phyloP scores from a whole-genome alignment of 2,888 invertebrate species.

The Tuta absoluta region DNA sequence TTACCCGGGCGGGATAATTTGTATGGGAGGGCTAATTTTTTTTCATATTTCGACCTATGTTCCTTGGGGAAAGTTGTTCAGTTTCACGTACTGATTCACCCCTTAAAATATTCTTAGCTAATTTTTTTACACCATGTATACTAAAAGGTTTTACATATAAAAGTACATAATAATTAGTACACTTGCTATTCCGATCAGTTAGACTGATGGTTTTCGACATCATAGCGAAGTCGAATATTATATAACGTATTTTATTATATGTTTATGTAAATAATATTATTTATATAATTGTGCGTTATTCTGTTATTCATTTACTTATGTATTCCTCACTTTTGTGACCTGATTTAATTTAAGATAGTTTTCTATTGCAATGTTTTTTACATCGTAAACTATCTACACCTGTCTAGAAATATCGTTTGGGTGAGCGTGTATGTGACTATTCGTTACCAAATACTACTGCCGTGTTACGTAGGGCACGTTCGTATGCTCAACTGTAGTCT shows the following conservation, averaged over 20 bases:
- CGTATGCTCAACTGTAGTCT: constrained; percentile 52
- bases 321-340: constrained; percentile 78
- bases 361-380: constrained; percentile 58
- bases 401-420: constrained; percentile 37
- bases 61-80: too few relatives aligned
- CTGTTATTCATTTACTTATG: constrained; percentile 47
- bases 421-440: constrained; percentile 52
- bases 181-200: constrained; percentile 39
- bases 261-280: constrained; percentile 51
- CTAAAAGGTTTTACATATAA: constrained; percentile 35
- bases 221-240: constrained; percentile 24
- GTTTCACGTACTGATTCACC: too few relatives aligned
- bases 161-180: constrained; percentile 35
- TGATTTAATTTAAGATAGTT: constrained; percentile 79
- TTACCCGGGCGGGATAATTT: too few relatives aligned
- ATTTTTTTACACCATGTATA: too few relatives aligned
- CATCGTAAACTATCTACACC: constrained; percentile 55
- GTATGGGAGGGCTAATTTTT: too few relatives aligned
- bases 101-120: too few relatives aligned
- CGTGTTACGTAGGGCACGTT: constrained; percentile 50
- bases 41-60: too few relatives aligned
- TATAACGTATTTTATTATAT: constrained; percentile 47
- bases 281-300: constrained; percentile 38
- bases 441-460: constrained; percentile 66
- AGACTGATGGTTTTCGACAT: constrained; percentile 33